Conservation (phyloP, 2,888 invertebrate species). For the Linyphia triangularis region DNA sequence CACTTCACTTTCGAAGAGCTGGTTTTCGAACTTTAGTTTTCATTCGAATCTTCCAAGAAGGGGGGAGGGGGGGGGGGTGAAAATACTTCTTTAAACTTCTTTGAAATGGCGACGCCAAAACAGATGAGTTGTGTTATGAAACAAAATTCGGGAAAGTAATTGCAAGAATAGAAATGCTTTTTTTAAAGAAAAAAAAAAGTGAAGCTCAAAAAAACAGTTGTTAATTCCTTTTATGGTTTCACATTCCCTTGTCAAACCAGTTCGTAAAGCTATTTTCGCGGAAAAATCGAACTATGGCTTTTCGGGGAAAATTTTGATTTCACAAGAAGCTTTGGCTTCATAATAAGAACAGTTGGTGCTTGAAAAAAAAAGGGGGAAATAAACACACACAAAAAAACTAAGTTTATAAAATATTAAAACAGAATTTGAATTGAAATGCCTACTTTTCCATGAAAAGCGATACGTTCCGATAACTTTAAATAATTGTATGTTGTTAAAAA, state of each 20-base stretch:
- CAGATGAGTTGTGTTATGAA: not conserved
- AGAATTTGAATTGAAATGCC: not conserved
- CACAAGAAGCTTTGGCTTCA: not conserved
- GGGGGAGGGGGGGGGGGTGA: not conserved
- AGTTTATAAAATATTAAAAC: not conserved
- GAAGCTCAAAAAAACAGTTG: not conserved
- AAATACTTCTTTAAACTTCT: not conserved
- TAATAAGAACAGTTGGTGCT: not conserved
- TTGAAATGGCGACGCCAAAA: not conserved
- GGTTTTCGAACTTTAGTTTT: slow-evolving; percentile 32
- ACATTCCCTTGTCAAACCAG: not conserved
- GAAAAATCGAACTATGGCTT: not conserved
- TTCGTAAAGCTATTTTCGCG: not conserved
- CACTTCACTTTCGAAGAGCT: slow-evolving; percentile 33
- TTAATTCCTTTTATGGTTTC: not conserved
- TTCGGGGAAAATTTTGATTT: not conserved
- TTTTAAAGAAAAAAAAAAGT: not conserved
- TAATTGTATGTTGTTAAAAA: not conserved
- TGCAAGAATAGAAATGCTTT: not conserved
- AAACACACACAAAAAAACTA: not conserved
- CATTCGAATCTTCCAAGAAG: not conserved
- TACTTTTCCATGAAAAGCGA: not conserved
- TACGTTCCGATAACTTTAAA: not conserved
- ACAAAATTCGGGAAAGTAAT: not conserved
- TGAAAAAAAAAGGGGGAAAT: not conserved